Evolutionary conservation across 2,888 invertebrate species (phyloP), one percentile per base, ranked within the genome.

Genomic region (Sepioteuthis lessoniana): DNA sequence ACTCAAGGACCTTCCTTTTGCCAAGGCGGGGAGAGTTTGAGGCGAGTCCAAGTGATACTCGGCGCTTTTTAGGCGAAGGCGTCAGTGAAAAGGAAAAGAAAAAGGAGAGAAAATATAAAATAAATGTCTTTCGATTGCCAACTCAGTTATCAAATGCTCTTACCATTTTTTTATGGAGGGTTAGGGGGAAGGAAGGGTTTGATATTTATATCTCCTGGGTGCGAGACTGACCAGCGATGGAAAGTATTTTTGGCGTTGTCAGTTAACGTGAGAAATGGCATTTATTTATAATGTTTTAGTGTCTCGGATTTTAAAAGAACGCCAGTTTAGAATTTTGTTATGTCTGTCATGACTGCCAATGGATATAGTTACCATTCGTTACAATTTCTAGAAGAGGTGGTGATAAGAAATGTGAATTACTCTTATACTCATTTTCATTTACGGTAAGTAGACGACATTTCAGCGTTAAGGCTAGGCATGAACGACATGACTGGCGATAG

Each of bases 121-220:
- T 76, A 76, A 76, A 76, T 76, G 76, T 76, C 76, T 76, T 76
- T 76, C 76, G n/a, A 76, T 76, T 76, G 76, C 76, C 76, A 76
- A 76, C 76, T 76, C 76, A 76, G 76, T 76, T 76, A 76, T 76
- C 76, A 76, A 76, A 76, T 76, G 76, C 76, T 35, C n/a, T 76
- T 76, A n/a, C 76, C 76, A n/a, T 76, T 76, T 76, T 76, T 76
- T 76, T 76, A 16, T 76, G 35, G 13, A 16, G n/a, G 8, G n/a
- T n/a, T n/a, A n/a, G 76, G 13, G 19, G 76, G 4, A n/a, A 35
- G n/a, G 25, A 16, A 19, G 13, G 10, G n/a, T 76, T 35, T 76
- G 76, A 76, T 76, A 76, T 76, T 76, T 76, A 76, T 76, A n/a
- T 76, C 76, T 76, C 76, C n/a, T 76, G n/a, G 35, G 76, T 76